These are phyloP conservation scores for Mycalesis mineus DNA, from an alignment of 2,888 invertebrate genomes.

Conservation along the genomic window DNA sequence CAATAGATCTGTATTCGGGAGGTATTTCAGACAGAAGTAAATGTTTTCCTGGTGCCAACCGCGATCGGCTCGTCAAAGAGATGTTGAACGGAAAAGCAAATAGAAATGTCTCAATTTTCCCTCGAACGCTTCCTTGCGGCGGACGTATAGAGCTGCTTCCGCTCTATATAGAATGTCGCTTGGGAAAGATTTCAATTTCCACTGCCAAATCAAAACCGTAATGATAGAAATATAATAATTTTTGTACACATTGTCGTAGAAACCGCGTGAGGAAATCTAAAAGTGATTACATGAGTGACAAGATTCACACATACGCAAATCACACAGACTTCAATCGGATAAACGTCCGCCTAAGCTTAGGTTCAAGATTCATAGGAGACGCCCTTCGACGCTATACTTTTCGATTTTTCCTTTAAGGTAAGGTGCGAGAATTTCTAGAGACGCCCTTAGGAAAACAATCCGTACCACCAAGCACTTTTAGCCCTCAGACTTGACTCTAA, in stretches of 20 bases:
- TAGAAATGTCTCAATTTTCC: constrained; percentile 74
- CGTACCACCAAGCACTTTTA: too few species aligned
- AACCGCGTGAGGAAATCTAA: not conserved
- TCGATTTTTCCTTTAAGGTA: too few species aligned
- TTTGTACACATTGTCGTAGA: not conserved
- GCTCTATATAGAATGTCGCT: constrained; percentile 32
- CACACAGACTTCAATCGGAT: too few species aligned
- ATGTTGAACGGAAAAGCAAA: constrained; percentile 66
- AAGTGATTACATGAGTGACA: too few species aligned
- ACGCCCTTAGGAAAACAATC: too few species aligned
- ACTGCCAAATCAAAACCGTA: constrained; percentile 11
- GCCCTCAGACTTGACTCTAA: too few species aligned
- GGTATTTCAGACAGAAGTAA: constrained; percentile 40
- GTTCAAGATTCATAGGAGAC: too few species aligned
- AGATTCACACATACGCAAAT: too few species aligned
- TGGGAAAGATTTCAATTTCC: constrained; percentile 43
- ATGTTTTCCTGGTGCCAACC: constrained; percentile 38
- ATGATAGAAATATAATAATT: not conserved
- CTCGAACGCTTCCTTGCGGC: constrained; percentile 51
- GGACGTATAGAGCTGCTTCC: constrained; percentile 32
- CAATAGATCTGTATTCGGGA: constrained; percentile 16
- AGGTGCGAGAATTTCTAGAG: too few species aligned
- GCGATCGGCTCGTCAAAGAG: constrained; percentile 43
- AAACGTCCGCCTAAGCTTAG: too few species aligned
- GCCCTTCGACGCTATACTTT: too few species aligned